Conservation (phyloP, 64 coral and sea anemone genomes). For the Porites australiensis region DNA sequence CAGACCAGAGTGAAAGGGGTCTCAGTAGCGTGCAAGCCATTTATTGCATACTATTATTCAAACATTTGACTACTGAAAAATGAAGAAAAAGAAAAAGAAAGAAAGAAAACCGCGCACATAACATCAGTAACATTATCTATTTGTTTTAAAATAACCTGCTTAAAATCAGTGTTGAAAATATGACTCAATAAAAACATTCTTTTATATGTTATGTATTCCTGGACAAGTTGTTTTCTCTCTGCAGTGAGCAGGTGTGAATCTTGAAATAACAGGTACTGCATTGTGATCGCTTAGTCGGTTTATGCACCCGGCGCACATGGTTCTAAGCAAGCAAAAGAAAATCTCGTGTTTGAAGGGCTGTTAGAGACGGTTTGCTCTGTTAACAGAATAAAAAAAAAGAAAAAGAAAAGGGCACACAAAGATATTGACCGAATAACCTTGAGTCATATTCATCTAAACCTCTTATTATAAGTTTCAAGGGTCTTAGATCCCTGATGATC, state of each 20-base stretch:
- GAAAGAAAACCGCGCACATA: too few relatives aligned
- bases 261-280: slow-evolving; percentile 2
- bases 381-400: neutral
- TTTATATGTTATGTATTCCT: neutral
- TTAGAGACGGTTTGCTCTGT: neutral
- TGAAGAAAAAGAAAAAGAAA: too few relatives aligned
- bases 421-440: too few relatives aligned
- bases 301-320: slow-evolving; percentile 12
- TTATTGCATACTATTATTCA: too few relatives aligned
- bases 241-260: slow-evolving; percentile 11
- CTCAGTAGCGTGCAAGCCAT: too few relatives aligned
- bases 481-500: too few relatives aligned
- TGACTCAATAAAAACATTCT: too few relatives aligned
- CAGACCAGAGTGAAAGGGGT: too few relatives aligned
- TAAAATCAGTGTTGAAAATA: too few relatives aligned
- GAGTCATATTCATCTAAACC: neutral
- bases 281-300: neutral
- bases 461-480: neutral
- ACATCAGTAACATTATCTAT: too few relatives aligned
- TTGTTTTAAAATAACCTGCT: too few relatives aligned
- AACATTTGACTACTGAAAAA: too few relatives aligned
- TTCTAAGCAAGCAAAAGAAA: neutral
- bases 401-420: neutral
- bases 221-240: neutral
- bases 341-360: neutral